A percentile compares a stretch with the other conserved stretches of the same genome.
Evolutionary conservation across 2,113 vertebrate genomes (phyloP).

Genomic region (Megaceryle torquata): DNA sequence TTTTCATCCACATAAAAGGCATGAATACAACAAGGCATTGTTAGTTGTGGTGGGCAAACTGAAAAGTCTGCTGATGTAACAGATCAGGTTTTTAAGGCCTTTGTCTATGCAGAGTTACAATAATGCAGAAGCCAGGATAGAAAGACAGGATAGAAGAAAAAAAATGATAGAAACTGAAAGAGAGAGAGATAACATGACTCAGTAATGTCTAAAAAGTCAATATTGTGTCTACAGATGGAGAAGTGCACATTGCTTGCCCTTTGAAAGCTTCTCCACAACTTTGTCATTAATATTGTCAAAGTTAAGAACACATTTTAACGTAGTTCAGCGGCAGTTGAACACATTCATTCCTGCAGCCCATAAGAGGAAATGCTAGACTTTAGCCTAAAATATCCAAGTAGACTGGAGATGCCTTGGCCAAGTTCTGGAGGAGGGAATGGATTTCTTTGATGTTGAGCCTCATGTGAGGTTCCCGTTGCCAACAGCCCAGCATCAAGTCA

Average conservation of each 20-base stretch:
- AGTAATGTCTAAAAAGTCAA: conserved; percentile 74
- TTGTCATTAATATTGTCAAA: conserved; percentile 77
- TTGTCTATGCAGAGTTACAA: conserved; percentile 88
- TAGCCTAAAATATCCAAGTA: conserved; percentile 99
- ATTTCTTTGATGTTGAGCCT: conserved; percentile 98
- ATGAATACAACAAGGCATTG: conserved; percentile 83
- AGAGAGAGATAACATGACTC: conserved; percentile 66
- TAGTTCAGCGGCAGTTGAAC: conserved; percentile 77
- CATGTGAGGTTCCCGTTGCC: conserved; percentile 97
- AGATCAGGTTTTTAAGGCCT: conserved; percentile 90
- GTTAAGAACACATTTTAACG: conserved; percentile 75
- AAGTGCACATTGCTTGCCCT: conserved; percentile 78
- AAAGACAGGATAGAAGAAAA: conserved; percentile 67
- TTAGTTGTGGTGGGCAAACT: conserved; percentile 80
- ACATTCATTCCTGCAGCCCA: conserved; percentile 66
- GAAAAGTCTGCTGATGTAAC: conserved; percentile 80
- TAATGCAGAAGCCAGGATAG: conserved; percentile 82
- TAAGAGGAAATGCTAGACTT: conserved; percentile 63
- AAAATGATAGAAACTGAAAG: conserved; percentile 59
- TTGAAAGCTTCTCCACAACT: conserved; percentile 76
- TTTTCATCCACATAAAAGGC: conserved; percentile 85
- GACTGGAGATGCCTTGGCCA: conserved; percentile 97
- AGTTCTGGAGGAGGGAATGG: conserved; percentile 92
- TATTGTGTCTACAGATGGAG: conserved; percentile 76
- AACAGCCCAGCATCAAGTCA: conserved; percentile 98